Base-by-base conservation (phyloP, 1,140 invertebrate genomes). In the Drosophila lini region DNA sequence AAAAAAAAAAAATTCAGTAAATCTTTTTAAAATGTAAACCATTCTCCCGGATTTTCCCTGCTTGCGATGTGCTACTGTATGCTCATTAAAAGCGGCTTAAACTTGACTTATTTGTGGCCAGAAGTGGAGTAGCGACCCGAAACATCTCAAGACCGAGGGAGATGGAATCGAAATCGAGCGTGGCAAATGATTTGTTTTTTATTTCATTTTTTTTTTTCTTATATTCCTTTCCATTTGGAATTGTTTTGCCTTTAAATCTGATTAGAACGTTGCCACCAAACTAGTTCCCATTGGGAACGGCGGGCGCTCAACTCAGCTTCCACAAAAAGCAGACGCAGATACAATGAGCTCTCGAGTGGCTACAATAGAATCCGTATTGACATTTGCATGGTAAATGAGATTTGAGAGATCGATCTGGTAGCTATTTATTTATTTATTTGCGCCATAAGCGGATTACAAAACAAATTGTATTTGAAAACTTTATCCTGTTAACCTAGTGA, bases 51-150 rank as follows among this genome's bases (percentile, higher is more conserved):
- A 3, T 22, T 64, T 64, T 41, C 44, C 44, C 44, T 7, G 0
- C 25, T 47, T 47, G 42, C 45, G 45, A 76, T 61, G 25, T 36
- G 52, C 42, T 16, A 75, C 73, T 69, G 65, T 41, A 32, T 28
- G 47, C 71, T 53, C 56, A 76, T 76, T 76, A 76, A 76, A 76
- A 48, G 47, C 55, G 74, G 73, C 74, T 68, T 68, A 76, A 55
- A 68, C 71, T 76, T 76, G 74, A 68, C 74, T 76, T 76, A 76
- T 76, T 76, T 58, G 53, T 68, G 61, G 73, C 55, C 53, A 76
- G 28, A 76, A 74, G 59, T 74, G 45, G 73, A 75, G 71, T 56
- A 56, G 60, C 41, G 48, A n/a, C 34, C 50, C 34, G 3, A 68
- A 62, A 36, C 28, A 48, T 36, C 65, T 44, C 61, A n/a, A 73